Conservation (phyloP, 2,797 vertebrate species). For the Myotis pilosus region DNA sequence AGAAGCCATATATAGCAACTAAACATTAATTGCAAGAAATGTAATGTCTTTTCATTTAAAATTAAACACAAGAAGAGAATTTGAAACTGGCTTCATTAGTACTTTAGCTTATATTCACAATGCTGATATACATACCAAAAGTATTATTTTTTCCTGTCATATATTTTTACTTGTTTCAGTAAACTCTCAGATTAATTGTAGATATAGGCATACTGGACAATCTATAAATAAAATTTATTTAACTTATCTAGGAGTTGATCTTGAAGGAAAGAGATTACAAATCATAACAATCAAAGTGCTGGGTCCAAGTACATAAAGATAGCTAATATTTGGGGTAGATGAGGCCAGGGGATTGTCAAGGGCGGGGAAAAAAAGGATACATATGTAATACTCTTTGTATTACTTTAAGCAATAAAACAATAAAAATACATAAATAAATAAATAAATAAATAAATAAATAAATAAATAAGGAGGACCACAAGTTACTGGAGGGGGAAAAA, state of each 20-base stretch:
- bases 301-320: neutral
- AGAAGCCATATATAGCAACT: neutral
- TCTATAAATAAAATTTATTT: neutral
- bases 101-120: neutral
- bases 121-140: neutral
- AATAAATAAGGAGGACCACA: too few relatives aligned
- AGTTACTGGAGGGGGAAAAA: too few relatives aligned
- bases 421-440: too few relatives aligned
- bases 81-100: neutral
- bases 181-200: neutral
- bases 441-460: too few relatives aligned
- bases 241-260: neutral
- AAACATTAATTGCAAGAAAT: neutral
- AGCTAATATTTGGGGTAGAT: neutral
- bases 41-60: neutral
- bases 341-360: too few relatives aligned
- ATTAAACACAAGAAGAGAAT: neutral
- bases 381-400: too few relatives aligned
- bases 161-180: constrained; percentile 8
- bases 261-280: neutral
- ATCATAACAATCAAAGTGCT: neutral
- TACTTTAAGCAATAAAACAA: too few relatives aligned
- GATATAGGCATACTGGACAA: neutral
- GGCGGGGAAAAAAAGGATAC: too few relatives aligned
- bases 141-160: neutral